Percentiles rank a stretch among this genome's conserved stretches.
phyloP scores from a whole-genome alignment of 1,140 invertebrate genomes.

The Gryon sp. region DNA sequence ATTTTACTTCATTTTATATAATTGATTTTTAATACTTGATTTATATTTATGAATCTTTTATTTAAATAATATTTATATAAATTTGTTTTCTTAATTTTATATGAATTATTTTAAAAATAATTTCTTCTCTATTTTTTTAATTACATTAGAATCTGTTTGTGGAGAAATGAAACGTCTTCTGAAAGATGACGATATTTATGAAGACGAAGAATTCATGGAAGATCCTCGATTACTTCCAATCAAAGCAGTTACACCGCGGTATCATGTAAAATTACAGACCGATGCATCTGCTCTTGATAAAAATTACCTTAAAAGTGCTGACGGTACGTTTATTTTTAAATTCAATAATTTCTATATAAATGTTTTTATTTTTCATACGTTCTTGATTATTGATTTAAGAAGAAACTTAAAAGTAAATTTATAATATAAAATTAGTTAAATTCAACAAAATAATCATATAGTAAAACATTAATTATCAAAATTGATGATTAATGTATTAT shows the following conservation, averaged over 20 bases:
- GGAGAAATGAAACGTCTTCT: constrained; percentile 54
- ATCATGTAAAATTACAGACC: constrained; percentile 52
- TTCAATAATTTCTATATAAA: constrained; percentile 2
- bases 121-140: not conserved
- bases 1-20: not conserved
- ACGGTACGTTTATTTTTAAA: constrained; percentile 28
- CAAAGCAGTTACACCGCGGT: constrained; percentile 33
- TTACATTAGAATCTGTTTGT: constrained; percentile 44
- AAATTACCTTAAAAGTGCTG: constrained; percentile 25
- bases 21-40: constrained; percentile 7
- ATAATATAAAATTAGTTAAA: no score
- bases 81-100: not conserved
- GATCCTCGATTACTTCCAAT: constrained; percentile 26
- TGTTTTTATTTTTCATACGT: no score
- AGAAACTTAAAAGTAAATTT: no score
- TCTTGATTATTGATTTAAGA: no score
- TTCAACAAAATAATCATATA: no score
- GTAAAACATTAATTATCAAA: no score
- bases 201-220: constrained; percentile 55
- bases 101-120: no score
- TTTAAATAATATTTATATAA: not conserved
- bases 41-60: not conserved
- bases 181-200: constrained; percentile 46
- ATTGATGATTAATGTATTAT: not conserved
- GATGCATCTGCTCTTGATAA: constrained; percentile 42